Base-by-base conservation (phyloP, 2,888 invertebrate species). In the Oligia strigilis region DNA sequence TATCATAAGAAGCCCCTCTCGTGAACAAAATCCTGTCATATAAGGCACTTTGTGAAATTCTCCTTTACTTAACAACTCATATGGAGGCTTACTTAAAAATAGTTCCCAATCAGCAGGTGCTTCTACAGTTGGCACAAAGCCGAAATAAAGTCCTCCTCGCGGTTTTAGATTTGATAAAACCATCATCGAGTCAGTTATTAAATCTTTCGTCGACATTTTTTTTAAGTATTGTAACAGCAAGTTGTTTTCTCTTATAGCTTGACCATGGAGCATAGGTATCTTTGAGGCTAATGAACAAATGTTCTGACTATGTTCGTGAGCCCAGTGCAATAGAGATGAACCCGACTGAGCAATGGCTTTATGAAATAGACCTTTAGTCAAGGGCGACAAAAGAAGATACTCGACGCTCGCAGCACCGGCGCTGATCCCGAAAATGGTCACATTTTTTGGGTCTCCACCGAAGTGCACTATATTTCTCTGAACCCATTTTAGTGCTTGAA, bases 341-440 rank as follows among this genome's bases (percentile, higher is more conserved):
- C 97, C 97, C n/a, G 97, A 97, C 89, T 97, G 97, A 14, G 97
- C 94, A 78, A 97, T 97, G 1, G 96, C 96, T 93, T 96, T 96
- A 81, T 97, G 97, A 80, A 97, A 97, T 62, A 97, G 90, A 29
- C 97, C 97, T 92, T 94, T 93, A 8, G 96, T 93, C 90, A 94
- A 93, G 5, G 95, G 95, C 0, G 97, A 97, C 49, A 97, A 76
- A 77, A 97, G 89, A 11, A 96, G 92, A 84, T 96, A 97, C 86
- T 97, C 96, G 0, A 97, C 95, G 1, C 97, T 95, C 5, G 96
- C 95, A 1, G 94, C 97, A 4, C 97, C 97, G 58, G 97, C 97
- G 89, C 97, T 97, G 6, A 97, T 91, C 19, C 97, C 97, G 88
- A 97, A 96, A 82, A 97, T 93, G 9, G 97, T 97, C 0, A 97